Percentiles rank a stretch among this genome's conserved stretches.
phyloP scores from a whole-genome alignment of 2,888 invertebrate species.

The Ophraella communa region DNA sequence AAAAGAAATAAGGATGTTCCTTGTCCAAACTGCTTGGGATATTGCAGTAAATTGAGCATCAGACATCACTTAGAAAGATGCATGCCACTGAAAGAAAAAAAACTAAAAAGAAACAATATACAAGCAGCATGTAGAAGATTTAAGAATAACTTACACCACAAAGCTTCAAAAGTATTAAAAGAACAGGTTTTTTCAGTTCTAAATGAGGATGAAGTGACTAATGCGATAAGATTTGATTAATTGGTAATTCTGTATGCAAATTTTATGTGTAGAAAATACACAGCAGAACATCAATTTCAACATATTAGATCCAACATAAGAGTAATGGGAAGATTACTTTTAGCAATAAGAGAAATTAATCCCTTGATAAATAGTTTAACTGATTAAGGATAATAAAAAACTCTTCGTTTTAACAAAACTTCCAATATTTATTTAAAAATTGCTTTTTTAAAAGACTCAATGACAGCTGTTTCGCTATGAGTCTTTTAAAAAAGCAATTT shows the following conservation, averaged over 20 bases:
- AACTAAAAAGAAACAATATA: slow-evolving; percentile 9
- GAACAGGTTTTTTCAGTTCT: slow-evolving; percentile 5
- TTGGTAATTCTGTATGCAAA: slow-evolving; percentile 15
- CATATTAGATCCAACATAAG: slow-evolving; percentile 24
- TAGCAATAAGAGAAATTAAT: slow-evolving; percentile 18
- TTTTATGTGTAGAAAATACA: slow-evolving; percentile 23
- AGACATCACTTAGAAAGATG: slow-evolving; percentile 19
- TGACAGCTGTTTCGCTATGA: too few species aligned
- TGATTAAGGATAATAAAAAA: too few species aligned
- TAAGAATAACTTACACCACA: slow-evolving; percentile 13
- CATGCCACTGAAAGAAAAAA: slow-evolving; percentile 6
- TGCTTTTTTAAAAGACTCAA: too few species aligned
- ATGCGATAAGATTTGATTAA: slow-evolving; percentile 15
- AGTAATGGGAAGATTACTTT: neutral
- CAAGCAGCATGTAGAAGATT: slow-evolving; percentile 15
- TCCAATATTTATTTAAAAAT: too few species aligned
- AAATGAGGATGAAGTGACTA: slow-evolving; percentile 23
- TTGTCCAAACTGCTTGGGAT: slow-evolving; percentile 13
- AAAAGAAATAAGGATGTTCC: slow-evolving; percentile 15
- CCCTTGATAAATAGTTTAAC: too few species aligned
- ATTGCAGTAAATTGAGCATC: slow-evolving; percentile 11
- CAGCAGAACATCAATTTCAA: slow-evolving; percentile 13
- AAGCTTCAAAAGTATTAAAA: neutral
- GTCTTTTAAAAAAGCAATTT: too few species aligned
- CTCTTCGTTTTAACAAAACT: too few species aligned